Percentiles rank a stretch among this genome's conserved stretches.
Conservation (phyloP, 2,797 vertebrate species). For the Phrynocephalus vlangalii region DNA sequence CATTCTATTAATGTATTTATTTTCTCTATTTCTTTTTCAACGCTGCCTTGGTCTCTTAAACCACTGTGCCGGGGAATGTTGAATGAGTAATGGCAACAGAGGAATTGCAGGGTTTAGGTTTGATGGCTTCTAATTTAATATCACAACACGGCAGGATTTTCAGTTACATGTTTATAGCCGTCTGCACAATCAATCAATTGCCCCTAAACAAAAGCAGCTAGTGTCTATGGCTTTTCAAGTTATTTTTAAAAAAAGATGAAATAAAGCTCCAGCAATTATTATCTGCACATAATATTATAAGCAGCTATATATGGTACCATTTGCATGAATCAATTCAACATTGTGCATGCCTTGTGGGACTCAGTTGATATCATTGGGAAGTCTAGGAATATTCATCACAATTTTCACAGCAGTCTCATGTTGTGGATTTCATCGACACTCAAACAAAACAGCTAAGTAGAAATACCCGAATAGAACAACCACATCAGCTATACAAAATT, state of each 20-base stretch:
- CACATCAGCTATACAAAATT: neutral
- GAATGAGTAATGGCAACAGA: constrained; percentile 56
- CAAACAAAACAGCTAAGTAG: neutral
- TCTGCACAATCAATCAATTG: constrained; percentile 11
- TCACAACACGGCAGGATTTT: constrained; percentile 26
- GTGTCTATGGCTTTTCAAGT: neutral
- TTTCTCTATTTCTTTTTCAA: constrained; percentile 31
- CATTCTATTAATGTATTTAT: constrained; percentile 56
- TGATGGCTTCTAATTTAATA: constrained; percentile 44
- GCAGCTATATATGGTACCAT: neutral
- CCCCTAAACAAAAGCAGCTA: constrained; percentile 1
- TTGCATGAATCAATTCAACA: neutral
- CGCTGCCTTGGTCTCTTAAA: constrained; percentile 6
- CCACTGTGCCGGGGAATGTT: constrained; percentile 33
- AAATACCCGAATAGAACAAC: neutral
- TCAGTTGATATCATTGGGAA: neutral
- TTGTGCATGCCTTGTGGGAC: neutral
- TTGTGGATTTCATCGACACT: neutral
- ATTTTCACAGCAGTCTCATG: neutral
- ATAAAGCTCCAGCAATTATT: neutral
- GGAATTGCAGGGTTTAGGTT: constrained; percentile 25
- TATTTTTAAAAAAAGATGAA: neutral
- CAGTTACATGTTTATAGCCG: constrained; percentile 36
- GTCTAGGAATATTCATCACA: neutral
- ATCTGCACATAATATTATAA: neutral